phyloP scores from a whole-genome alignment of 2,797 vertebrate species.

The Falco cherrug region DNA sequence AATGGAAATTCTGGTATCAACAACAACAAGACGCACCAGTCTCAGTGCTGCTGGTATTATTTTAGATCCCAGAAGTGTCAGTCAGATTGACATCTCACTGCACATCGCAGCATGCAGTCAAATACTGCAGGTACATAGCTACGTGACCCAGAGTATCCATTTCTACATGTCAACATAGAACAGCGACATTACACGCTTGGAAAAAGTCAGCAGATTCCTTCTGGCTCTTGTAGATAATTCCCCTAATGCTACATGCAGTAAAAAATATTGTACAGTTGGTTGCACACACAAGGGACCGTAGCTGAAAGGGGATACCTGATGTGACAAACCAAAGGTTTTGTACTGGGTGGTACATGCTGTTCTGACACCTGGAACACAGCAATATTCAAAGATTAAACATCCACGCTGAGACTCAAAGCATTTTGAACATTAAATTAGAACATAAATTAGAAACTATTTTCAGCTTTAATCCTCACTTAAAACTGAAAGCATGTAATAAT shows the following conservation, averaged over 20 bases:
- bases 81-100: background rate
- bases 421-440: background rate
- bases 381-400: background rate
- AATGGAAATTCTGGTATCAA: too few species aligned
- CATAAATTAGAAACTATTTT: background rate
- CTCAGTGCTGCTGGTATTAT: background rate
- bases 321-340: background rate
- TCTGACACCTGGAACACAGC: background rate
- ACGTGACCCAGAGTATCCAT: background rate
- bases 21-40: background rate
- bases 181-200: background rate
- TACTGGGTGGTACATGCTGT: background rate
- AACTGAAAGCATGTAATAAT: background rate
- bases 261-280: accelerated
- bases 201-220: background rate
- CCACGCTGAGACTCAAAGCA: background rate
- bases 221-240: background rate
- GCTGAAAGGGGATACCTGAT: background rate
- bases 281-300: accelerated
- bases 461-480: background rate
- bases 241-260: background rate
- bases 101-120: background rate
- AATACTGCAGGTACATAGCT: background rate
- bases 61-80: too few species aligned
- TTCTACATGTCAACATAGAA: background rate